Conservation (phyloP, 2,888 invertebrate genomes). For the Priocnemis perturbator region DNA sequence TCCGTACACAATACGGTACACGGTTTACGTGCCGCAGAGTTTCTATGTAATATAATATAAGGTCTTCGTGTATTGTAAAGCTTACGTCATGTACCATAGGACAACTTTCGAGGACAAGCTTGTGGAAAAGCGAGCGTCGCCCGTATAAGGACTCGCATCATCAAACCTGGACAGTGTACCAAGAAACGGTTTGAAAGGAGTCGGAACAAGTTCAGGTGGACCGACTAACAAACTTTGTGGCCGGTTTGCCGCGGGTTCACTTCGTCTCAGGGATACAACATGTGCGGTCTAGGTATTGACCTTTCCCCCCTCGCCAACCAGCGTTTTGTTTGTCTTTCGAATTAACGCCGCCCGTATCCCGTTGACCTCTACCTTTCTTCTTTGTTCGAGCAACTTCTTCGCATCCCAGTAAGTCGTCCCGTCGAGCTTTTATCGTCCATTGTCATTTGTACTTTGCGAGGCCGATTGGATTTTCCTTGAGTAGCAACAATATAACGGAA, state of each 20-base stretch:
- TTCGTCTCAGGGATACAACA: slow-evolving; percentile 22
- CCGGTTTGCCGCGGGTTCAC: slow-evolving; percentile 38
- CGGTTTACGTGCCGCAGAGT: no score
- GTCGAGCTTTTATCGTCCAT: background rate
- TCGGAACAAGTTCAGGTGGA: slow-evolving; percentile 29
- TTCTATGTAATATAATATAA: no score
- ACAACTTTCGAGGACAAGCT: no score
- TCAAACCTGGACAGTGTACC: no score
- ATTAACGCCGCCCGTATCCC: slow-evolving; percentile 7
- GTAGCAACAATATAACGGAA: no score
- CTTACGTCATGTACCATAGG: no score
- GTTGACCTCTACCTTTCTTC: background rate
- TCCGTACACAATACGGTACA: no score
- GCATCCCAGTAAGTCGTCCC: background rate
- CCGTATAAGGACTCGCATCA: no score
- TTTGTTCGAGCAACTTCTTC: background rate
- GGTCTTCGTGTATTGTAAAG: no score
- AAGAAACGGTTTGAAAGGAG: slow-evolving; percentile 6
- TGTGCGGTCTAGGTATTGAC: slow-evolving; percentile 13
- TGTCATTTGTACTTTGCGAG: no score
- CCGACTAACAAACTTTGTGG: slow-evolving; percentile 49
- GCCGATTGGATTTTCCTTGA: no score
- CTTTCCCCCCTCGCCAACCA: background rate
- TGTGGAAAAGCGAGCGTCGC: no score
- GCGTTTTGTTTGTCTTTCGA: slow-evolving; percentile 24